These are phyloP conservation scores for Spheniscus mendiculus DNA, from an alignment of 2,113 vertebrate genomes.

Conservation along the genomic window DNA sequence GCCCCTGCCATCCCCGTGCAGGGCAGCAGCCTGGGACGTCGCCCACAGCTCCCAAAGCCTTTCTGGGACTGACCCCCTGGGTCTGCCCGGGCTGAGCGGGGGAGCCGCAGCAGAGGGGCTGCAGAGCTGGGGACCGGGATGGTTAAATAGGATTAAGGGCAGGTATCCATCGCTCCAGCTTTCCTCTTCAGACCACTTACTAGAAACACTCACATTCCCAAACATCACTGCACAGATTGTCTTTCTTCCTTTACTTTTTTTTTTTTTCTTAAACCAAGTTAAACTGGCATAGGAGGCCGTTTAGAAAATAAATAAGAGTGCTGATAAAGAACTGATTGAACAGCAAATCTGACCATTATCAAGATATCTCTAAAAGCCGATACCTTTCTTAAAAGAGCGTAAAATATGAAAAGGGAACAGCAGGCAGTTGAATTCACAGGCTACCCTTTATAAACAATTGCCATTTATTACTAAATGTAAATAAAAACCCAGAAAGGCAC, in stretches of 20 bases:
- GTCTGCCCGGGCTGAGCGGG: background rate
- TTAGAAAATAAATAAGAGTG: background rate
- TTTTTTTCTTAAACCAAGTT: background rate
- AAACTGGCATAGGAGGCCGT: background rate
- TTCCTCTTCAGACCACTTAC: background rate
- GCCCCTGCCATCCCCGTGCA: background rate
- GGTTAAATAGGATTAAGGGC: accelerated
- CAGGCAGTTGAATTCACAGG: background rate
- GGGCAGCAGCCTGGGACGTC: background rate
- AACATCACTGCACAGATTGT: background rate
- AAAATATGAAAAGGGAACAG: background rate
- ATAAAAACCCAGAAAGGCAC: background rate
- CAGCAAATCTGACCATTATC: accelerated
- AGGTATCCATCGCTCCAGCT: accelerated
- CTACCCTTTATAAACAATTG: background rate
- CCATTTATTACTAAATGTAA: background rate
- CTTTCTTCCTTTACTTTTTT: background rate
- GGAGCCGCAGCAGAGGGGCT: too few relatives aligned
- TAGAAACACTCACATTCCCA: background rate
- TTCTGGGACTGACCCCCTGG: accelerated
- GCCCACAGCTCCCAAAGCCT: accelerated
- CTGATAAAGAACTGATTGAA: background rate
- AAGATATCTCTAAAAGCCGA: background rate
- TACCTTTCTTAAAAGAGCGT: background rate
- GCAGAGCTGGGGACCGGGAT: accelerated